Evolutionary conservation across 2,113 vertebrate genomes (phyloP), one percentile per base, ranked within the genome.

Genomic region (Garra rufa): DNA sequence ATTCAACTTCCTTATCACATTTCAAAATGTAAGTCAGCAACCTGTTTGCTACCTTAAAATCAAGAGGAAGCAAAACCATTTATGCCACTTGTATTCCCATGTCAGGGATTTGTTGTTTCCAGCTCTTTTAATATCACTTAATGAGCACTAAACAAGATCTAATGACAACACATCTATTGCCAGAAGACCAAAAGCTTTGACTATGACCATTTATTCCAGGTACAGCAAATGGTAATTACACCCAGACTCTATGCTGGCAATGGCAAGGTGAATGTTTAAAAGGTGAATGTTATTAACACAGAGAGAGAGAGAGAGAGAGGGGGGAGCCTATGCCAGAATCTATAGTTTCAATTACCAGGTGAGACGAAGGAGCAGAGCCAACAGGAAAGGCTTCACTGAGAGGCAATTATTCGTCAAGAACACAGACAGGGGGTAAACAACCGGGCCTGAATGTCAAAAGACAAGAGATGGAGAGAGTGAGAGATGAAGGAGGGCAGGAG

Each of bases 291-390:
- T 83, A 79, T 83, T 73, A 86, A 70, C 50, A 78, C 28, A 57
- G 79, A 85, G 50, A 81, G 70, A 1, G 76, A 80, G 41, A 81
- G 52, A 57, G 79, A 85, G 50, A 81, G 70, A 1, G 76, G 73
- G 41, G 74, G 52, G 43, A 76, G 57, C 30, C 59, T 55, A 70
- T 76, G 81, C 87, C 87, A 85, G 69, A 88, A 88, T 83, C 87
- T 88, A 87, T 87, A 88, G 87, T 81, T 88, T 88, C 84, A 84
- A 85, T 88, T 88, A 86, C 69, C 44, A 52, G 52, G 41, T 41
- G 17, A 79, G 77, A 86, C 50, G 38, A 67, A 70, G 76, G 59
- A 67, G 52, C 69, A 70, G 81, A 74, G 48, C 46, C 48, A 76
- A 81, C 34, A 81, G 81, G 76, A 76, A 88, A 71, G 71, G 74